Conservation (phyloP, 2,113 vertebrate genomes). For the Dolichotis patagonum region DNA sequence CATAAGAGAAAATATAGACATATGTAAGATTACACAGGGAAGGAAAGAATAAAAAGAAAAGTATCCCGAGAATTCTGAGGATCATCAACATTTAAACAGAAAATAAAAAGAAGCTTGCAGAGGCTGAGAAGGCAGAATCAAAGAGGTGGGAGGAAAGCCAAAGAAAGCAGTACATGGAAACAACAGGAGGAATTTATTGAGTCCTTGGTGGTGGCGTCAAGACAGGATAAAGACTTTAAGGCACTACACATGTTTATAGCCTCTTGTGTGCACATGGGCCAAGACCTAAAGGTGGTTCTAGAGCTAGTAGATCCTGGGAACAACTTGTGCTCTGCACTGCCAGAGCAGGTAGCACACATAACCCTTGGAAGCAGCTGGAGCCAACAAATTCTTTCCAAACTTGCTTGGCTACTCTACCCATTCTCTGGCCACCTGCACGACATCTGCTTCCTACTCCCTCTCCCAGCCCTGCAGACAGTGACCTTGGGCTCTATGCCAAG, state of each 20-base stretch:
- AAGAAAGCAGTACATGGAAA: not conserved
- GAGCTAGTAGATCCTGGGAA: not conserved
- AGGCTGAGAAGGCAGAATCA: not conserved
- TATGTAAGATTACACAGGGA: not conserved
- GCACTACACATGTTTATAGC: not conserved
- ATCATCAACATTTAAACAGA: not conserved
- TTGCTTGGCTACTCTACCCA: not conserved
- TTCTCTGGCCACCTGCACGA: not conserved
- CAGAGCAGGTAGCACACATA: not conserved
- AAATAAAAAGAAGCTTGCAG: not conserved
- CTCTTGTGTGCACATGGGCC: not conserved
- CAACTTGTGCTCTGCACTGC: not conserved
- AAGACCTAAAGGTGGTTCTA: not conserved
- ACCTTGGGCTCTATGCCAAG: not conserved
- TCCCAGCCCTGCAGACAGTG: not conserved
- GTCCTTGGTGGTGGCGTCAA: not conserved
- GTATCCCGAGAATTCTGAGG: not conserved
- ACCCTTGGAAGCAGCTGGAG: not conserved
- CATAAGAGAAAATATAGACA: not conserved
- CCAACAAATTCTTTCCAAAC: not conserved
- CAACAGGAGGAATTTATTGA: not conserved
- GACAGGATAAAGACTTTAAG: not conserved
- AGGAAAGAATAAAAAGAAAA: not conserved
- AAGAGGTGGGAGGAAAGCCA: not conserved
- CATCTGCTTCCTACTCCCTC: not conserved